Evolutionary conservation across 2,888 invertebrate species (phyloP).

Genomic region (Nebria salina): DNA sequence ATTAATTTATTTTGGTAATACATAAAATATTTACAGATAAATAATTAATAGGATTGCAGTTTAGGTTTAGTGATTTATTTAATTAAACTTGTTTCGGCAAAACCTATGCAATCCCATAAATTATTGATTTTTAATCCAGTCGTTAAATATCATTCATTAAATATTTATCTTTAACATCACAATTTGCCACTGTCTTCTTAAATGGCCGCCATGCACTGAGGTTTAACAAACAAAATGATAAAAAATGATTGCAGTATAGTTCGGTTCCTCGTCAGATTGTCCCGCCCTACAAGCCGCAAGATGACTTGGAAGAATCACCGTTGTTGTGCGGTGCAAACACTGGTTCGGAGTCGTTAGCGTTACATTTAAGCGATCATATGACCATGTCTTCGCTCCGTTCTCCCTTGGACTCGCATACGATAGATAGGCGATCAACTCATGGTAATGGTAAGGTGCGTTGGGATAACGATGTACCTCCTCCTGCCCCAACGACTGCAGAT

Average conservation of each 20-base stretch:
- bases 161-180: too few species aligned
- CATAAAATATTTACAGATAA: too few species aligned
- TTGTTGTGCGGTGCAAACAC: slow-evolving; percentile 59
- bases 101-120: too few species aligned
- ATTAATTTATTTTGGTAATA: too few species aligned
- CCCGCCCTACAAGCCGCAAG: slow-evolving; percentile 88
- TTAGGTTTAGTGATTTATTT: too few species aligned
- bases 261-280: slow-evolving; percentile 89
- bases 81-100: too few species aligned
- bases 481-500: slow-evolving; percentile 3
- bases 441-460: slow-evolving; percentile 24
- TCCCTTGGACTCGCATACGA: neutral
- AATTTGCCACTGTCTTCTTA: too few species aligned
- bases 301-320: slow-evolving; percentile 77
- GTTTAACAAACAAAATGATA: too few species aligned
- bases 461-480: slow-evolving; percentile 26
- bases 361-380: slow-evolving; percentile 57
- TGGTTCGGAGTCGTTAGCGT: slow-evolving; percentile 58
- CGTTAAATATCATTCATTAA: too few species aligned
- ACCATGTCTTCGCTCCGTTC: slow-evolving; percentile 52
- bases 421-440: slow-evolving; percentile 14
- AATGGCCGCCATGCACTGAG: too few species aligned
- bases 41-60: too few species aligned
- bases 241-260: slow-evolving; percentile 66
- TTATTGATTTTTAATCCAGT: too few species aligned